A percentile compares a stretch with the other conserved stretches of the same genome.
Evolutionary conservation across 2,888 invertebrate species (phyloP).

Genomic region (Saturnia japonica): DNA sequence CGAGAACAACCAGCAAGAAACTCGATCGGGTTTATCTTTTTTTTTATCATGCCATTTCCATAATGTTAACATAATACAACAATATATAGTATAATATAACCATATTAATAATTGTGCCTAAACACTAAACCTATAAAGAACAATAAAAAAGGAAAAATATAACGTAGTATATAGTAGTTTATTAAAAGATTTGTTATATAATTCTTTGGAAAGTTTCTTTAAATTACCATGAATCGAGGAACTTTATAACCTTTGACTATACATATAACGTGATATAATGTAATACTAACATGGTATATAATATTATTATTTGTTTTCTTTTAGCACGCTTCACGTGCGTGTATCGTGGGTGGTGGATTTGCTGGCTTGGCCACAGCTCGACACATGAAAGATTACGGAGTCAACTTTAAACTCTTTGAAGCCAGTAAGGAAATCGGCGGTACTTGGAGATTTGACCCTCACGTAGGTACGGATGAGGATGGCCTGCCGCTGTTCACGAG

Average conservation of each 20-base stretch:
- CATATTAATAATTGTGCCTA: too few species aligned
- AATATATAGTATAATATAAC: too few species aligned
- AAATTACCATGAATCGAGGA: too few species aligned
- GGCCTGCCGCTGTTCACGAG: slow-evolving; percentile 88
- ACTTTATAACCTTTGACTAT: neutral
- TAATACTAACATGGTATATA: neutral
- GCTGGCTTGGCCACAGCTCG: slow-evolving; percentile 86
- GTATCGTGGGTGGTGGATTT: slow-evolving; percentile 89
- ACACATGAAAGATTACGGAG: slow-evolving; percentile 78
- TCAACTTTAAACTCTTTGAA: slow-evolving; percentile 85
- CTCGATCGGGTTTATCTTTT: too few species aligned
- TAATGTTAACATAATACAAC: too few species aligned
- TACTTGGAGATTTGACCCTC: slow-evolving; percentile 89
- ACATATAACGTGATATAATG: neutral
- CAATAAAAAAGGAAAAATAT: too few species aligned
- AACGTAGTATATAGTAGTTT: neutral
- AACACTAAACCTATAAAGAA: too few species aligned
- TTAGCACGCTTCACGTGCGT: slow-evolving; percentile 38
- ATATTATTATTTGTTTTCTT: slow-evolving; percentile 6
- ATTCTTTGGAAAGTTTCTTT: neutral
- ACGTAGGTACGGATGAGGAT: slow-evolving; percentile 83
- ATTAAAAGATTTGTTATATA: neutral
- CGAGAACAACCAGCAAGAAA: too few species aligned
- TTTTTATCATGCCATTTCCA: too few species aligned
- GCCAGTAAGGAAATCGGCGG: slow-evolving; percentile 87